Conservation (phyloP, 1,140 invertebrate genomes). For the Nasonia giraulti region DNA sequence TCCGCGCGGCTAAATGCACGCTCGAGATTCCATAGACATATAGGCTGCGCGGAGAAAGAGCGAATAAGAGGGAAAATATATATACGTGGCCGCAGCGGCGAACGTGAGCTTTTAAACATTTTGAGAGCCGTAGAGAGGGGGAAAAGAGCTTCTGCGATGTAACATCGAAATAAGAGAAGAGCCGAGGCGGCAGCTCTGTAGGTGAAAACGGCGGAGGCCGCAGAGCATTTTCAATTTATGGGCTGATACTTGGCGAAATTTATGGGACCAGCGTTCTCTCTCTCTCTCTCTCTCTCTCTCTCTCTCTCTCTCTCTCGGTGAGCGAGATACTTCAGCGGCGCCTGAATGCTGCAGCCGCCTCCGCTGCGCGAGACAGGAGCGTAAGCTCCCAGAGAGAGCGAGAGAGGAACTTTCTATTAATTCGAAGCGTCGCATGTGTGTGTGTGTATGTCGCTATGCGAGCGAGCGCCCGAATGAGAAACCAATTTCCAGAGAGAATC, state of each 20-base stretch:
- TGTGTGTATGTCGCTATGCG: neutral
- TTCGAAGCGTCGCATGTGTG: neutral
- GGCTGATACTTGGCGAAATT: constrained; percentile 62
- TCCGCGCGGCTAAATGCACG: neutral
- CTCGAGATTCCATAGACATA: neutral
- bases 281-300: constrained; percentile 38
- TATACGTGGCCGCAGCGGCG: neutral
- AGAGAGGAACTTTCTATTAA: constrained; percentile 44
- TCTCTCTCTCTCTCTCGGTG: too few relatives aligned
- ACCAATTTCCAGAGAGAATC: constrained; percentile 20
- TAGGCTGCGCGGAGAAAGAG: neutral
- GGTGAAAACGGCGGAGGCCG: constrained; percentile 34
- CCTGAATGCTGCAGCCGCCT: constrained; percentile 10
- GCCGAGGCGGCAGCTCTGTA: neutral
- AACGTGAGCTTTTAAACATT: constrained; percentile 37
- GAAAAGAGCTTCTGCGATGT: neutral
- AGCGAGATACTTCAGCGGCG: constrained; percentile 50
- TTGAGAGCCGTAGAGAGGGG: neutral
- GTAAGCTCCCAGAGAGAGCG: constrained; percentile 10
- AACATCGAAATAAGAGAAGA: constrained; percentile 29
- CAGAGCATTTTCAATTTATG: constrained; percentile 66
- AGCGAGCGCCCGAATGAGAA: constrained; percentile 8
- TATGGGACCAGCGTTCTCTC: constrained; percentile 54
- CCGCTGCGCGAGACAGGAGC: neutral
- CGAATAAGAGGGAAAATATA: neutral